Percentiles rank a stretch among this genome's conserved stretches.
Evolutionary conservation across 2,797 vertebrate species (phyloP).

Genomic region (Pterois miles): DNA sequence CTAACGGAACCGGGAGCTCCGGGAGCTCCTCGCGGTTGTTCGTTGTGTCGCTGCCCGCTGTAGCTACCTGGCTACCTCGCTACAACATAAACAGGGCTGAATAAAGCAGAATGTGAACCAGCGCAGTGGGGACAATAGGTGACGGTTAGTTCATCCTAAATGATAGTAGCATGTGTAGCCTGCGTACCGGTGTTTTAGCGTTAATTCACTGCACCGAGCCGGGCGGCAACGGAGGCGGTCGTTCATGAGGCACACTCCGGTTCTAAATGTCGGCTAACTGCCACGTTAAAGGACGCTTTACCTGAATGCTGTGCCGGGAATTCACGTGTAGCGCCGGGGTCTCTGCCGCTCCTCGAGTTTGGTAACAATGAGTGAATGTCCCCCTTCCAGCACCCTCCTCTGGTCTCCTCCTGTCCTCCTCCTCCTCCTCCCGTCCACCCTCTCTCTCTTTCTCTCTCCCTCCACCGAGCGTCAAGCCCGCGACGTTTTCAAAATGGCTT

Average conservation of each 20-base stretch:
- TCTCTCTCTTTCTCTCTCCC: neutral
- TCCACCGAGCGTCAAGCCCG: neutral
- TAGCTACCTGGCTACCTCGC: neutral
- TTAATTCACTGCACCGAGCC: neutral
- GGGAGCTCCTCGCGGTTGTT: neutral
- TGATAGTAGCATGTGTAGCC: conserved; percentile 25
- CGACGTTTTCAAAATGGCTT: neutral
- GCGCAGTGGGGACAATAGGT: conserved; percentile 69
- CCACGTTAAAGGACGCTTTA: conserved; percentile 44
- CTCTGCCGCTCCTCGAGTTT: conserved; percentile 51
- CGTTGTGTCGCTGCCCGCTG: neutral
- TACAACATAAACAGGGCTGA: neutral
- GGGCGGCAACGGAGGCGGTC: conserved; percentile 1
- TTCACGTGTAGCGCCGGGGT: conserved; percentile 53
- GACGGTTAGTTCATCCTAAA: conserved; percentile 56
- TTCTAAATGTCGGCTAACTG: neutral
- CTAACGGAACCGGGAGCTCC: neutral
- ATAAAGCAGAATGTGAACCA: conserved; percentile 1
- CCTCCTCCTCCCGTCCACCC: conserved; percentile 17
- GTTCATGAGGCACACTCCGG: neutral
- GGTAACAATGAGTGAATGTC: conserved; percentile 76
- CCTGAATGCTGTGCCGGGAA: conserved; percentile 37
- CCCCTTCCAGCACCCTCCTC: conserved; percentile 25
- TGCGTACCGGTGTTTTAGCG: conserved; percentile 19
- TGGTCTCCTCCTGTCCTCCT: conserved; percentile 39